Evolutionary conservation across 2,888 invertebrate species (phyloP), one percentile per base, ranked within the genome.

Genomic region (Eupithecia insigniata): DNA sequence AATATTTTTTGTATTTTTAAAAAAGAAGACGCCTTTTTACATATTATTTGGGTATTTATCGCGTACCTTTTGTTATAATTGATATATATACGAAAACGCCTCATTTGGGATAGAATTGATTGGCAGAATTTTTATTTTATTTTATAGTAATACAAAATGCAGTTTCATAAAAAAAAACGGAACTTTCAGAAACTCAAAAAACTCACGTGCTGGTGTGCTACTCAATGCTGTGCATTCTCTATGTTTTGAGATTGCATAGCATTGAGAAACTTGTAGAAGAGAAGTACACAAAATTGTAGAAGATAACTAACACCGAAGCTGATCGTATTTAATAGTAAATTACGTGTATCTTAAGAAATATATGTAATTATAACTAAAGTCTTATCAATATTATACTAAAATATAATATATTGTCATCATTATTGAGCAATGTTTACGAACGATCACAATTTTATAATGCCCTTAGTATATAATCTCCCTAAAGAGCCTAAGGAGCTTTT

Each of bases 391-490:
- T 32, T 32, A 32, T 32, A 1, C 10, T n/a, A 34, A 62, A 14
- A 62, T 64, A 64, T 22, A 51, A 64, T 68, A 67, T 77, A 79
- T 78, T 79, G 78, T 79, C 79, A 71, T 78, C 64, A 76, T 67
- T 64, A 76, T 80, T 80, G 80, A 80, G 80, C 80, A 79, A 80
- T 70, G 51, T 76, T 73, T 64, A 72, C 74, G 66, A 65, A 43
- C 2, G 51, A 79, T 80, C 80, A 80, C 80, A 80, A 73, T 77
- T 66, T 70, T 65, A 69, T 77, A 79, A 80, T 80, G 79, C 80
- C 78, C 79, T 75, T 76, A 71, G n/a, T 34, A 30, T 43, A 60
- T 60, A 6, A 18, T 16, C 8, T 7, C 60, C 60, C 16, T 28
- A n/a, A n/a, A n/a, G n/a, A n/a, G n/a, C n/a, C 28, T 16, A 28